phyloP scores from a whole-genome alignment of 1,140 invertebrate genomes.

The Centruroides vittatus region DNA sequence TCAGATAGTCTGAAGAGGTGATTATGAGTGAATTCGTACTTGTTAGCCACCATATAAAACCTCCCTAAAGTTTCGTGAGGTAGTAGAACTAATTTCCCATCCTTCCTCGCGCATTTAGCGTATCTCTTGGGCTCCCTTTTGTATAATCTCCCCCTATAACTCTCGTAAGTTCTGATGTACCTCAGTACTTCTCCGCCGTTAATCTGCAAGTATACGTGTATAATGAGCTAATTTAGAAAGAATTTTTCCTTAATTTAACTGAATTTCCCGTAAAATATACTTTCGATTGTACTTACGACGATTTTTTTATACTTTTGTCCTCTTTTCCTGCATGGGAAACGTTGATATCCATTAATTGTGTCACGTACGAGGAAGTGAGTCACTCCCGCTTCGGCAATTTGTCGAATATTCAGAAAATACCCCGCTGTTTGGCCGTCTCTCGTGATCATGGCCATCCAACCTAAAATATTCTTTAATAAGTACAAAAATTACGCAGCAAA shows the following conservation, averaged over 20 bases:
- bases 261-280: no score
- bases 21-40: constrained; percentile 22
- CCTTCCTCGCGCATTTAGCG: constrained; percentile 28
- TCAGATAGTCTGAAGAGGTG: constrained; percentile 27
- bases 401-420: constrained; percentile 24
- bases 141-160: constrained; percentile 19
- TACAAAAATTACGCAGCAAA: no score
- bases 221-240: neutral
- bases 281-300: no score
- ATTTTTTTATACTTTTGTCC: no score
- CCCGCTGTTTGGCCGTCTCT: constrained; percentile 25
- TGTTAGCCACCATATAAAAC: constrained; percentile 28
- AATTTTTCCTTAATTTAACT: no score
- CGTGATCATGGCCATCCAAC: constrained; percentile 29
- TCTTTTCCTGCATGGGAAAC: no score
- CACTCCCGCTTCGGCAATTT: constrained; percentile 25
- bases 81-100: constrained; percentile 29
- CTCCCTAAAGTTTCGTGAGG: constrained; percentile 26
- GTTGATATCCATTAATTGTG: constrained; percentile 19
- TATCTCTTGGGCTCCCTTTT: constrained; percentile 18
- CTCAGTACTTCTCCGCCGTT: constrained; percentile 24
- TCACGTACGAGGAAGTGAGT: constrained; percentile 28
- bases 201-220: constrained; percentile 10
- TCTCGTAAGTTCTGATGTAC: constrained; percentile 29
- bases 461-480: constrained; percentile 13